Evolutionary conservation across 2,113 vertebrate genomes (phyloP).

Genomic region (Dipodomys ordii): DNA sequence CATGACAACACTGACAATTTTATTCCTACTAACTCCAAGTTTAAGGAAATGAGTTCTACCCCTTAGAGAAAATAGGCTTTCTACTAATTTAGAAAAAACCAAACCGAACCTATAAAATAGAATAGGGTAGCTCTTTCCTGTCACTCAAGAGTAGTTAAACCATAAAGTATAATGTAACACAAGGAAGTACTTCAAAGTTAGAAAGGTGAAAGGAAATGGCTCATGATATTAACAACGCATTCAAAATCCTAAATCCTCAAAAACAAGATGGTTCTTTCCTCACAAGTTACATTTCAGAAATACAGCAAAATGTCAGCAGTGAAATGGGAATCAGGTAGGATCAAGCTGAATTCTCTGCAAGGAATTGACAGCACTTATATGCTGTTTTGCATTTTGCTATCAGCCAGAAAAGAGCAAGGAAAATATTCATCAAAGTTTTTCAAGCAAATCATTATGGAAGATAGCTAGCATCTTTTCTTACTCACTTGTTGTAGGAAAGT

Average conservation of each 20-base stretch:
- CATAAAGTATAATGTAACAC: constrained; percentile 43
- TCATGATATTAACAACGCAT: constrained; percentile 52
- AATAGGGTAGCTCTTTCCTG: constrained; percentile 47
- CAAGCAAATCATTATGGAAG: constrained; percentile 73
- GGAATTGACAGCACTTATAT: constrained; percentile 46
- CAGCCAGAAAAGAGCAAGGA: constrained; percentile 69
- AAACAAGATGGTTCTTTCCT: constrained; percentile 66
- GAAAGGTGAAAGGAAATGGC: constrained; percentile 67
- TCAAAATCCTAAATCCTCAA: constrained; percentile 63
- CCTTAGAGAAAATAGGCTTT: constrained; percentile 48
- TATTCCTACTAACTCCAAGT: constrained; percentile 58
- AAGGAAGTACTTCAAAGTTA: constrained; percentile 66
- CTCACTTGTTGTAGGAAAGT: constrained; percentile 94
- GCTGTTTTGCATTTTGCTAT: constrained; percentile 56
- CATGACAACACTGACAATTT: constrained; percentile 58
- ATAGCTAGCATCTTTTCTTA: constrained; percentile 81
- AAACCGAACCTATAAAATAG: constrained; percentile 35
- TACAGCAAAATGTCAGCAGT: constrained; percentile 55
- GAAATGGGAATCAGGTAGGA: constrained; percentile 61
- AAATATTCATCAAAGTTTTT: constrained; percentile 67
- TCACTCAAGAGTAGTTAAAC: constrained; percentile 53
- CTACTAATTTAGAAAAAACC: constrained; percentile 53
- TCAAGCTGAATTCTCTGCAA: constrained; percentile 54
- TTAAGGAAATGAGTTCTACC: constrained; percentile 52
- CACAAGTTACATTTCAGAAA: constrained; percentile 65